Conservation (phyloP, 2,113 vertebrate genomes). For the Sylvietta virens region DNA sequence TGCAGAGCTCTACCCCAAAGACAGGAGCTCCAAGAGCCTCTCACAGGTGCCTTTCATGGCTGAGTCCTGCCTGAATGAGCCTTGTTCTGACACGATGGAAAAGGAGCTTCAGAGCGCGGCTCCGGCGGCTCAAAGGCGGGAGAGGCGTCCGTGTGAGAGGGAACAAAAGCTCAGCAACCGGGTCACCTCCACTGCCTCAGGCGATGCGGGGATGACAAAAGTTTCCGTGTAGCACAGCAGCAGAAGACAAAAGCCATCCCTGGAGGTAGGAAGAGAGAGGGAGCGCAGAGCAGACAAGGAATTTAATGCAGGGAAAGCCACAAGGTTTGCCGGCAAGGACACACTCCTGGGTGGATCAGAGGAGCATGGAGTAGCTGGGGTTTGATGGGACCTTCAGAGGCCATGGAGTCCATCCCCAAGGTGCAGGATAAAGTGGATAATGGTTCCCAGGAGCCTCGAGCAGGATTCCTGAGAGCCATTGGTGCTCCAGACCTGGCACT, state of each 20-base stretch:
- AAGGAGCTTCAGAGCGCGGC: not conserved
- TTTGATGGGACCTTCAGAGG: not conserved
- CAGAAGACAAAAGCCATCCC: slow-evolving; percentile 63
- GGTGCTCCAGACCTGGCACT: not conserved
- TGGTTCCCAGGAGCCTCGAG: not conserved
- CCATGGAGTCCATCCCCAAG: not conserved
- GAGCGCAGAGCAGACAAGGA: not conserved
- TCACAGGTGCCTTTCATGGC: not conserved
- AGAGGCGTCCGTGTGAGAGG: not conserved
- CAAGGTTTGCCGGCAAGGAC: not conserved
- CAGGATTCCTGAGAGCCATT: not conserved
- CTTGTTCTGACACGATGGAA: not conserved
- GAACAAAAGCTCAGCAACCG: slow-evolving; percentile 20
- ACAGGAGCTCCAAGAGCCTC: not conserved
- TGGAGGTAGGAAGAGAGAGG: not conserved
- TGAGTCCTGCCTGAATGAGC: not conserved
- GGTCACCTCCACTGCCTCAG: slow-evolving; percentile 60
- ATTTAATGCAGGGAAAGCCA: not conserved
- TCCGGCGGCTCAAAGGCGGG: not conserved
- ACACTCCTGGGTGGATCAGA: not conserved
- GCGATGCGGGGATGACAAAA: slow-evolving; percentile 63
- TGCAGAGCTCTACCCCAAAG: not conserved
- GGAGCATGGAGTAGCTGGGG: not conserved
- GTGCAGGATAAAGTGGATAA: not conserved
- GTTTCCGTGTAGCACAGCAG: slow-evolving; percentile 30